Percentiles rank a stretch among this genome's conserved stretches.
Conservation (phyloP, 1,140 invertebrate genomes). For the Trachymyrmex cornetzi region DNA sequence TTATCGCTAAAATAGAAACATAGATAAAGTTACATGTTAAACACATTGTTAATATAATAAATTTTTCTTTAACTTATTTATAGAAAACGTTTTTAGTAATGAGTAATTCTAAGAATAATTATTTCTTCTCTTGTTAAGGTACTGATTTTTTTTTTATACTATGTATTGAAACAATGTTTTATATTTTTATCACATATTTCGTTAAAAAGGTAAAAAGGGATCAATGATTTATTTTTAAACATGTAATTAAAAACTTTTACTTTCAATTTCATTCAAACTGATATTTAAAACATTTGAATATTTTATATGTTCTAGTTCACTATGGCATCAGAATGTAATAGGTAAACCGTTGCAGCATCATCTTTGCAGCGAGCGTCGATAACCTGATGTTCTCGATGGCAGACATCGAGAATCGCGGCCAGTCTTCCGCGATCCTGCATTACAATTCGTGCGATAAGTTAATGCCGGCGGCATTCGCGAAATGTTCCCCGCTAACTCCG, state of each 20-base stretch:
- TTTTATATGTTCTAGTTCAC: not conserved
- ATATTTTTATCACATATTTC: not conserved
- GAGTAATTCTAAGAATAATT: not conserved
- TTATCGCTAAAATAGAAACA: not conserved
- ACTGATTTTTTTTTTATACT: not conserved
- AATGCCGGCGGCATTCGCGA: slow-evolving; percentile 62
- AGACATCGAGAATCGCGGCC: slow-evolving; percentile 31
- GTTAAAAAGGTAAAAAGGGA: not conserved
- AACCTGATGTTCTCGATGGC: slow-evolving; percentile 27
- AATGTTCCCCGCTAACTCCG: slow-evolving; percentile 60
- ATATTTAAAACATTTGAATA: not conserved
- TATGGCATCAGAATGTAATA: not conserved
- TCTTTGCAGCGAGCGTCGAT: slow-evolving; percentile 24
- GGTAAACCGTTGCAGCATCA: not conserved
- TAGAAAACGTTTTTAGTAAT: not conserved
- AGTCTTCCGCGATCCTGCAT: slow-evolving; percentile 39
- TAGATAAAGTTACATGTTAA: not conserved
- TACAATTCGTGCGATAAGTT: slow-evolving; percentile 66
- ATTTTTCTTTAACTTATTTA: slow-evolving; percentile 8
- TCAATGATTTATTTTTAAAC: not conserved
- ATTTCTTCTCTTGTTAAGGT: not conserved
- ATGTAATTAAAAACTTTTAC: not conserved
- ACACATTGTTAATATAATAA: not conserved
- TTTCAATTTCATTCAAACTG: not conserved
- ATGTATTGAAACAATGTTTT: not conserved